Conservation (phyloP, 2,888 invertebrate genomes). For the Chrysodeixis includens region DNA sequence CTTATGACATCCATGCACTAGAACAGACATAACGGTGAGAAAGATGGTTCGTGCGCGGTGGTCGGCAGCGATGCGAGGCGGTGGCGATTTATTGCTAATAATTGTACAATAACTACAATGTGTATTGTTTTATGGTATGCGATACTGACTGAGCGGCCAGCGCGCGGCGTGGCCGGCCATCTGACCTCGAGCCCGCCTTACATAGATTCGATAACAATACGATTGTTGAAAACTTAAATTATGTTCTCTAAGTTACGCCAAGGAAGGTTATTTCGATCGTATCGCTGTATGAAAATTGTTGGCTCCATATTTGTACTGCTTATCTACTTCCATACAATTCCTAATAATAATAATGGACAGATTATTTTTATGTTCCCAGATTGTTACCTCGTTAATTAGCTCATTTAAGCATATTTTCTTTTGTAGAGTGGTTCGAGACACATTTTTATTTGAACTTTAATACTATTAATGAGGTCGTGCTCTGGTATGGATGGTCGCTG, state of each 20-base stretch:
- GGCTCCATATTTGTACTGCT: constrained; percentile 65
- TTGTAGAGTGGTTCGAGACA: constrained; percentile 38
- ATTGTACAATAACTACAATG: constrained; percentile 57
- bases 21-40: neutral
- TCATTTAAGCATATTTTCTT: constrained; percentile 57
- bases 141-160: constrained; percentile 43
- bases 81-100: constrained; percentile 61
- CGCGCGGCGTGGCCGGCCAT: constrained; percentile 19
- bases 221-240: constrained; percentile 80
- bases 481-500: neutral
- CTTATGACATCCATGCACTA: too few species aligned
- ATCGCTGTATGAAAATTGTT: constrained; percentile 71
- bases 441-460: constrained; percentile 19
- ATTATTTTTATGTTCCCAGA: constrained; percentile 63
- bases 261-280: constrained; percentile 73
- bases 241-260: constrained; percentile 68
- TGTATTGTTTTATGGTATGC: constrained; percentile 64
- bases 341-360: constrained; percentile 60
- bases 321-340: constrained; percentile 61
- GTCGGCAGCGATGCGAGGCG: constrained; percentile 28
- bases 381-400: constrained; percentile 56
- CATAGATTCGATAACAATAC: constrained; percentile 75
- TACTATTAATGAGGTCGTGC: neutral
- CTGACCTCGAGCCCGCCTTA: constrained; percentile 54
- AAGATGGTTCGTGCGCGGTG: neutral